Conservation (phyloP, 2,113 vertebrate genomes). For the Hyla sarda region DNA sequence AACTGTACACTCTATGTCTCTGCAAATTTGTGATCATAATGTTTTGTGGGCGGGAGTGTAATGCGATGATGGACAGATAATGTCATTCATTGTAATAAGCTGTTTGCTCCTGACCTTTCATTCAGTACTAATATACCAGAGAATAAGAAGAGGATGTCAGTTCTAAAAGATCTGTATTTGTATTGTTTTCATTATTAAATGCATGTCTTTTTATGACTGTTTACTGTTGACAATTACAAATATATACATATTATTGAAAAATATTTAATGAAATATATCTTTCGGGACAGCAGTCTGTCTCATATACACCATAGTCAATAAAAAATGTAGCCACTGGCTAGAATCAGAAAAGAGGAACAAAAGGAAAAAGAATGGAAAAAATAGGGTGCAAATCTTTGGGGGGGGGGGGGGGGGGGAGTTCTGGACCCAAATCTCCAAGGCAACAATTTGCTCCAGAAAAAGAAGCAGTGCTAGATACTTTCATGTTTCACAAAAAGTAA, state of each 20-base stretch:
- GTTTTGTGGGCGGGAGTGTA: constrained; percentile 37
- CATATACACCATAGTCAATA: background rate
- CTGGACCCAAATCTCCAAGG: too few species aligned
- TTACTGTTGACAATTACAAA: background rate
- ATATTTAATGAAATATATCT: background rate
- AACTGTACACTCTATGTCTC: constrained; percentile 13
- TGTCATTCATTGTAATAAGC: constrained; percentile 65
- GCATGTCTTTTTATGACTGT: background rate
- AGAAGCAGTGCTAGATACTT: too few species aligned
- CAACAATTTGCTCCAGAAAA: too few species aligned
- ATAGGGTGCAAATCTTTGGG: too few species aligned
- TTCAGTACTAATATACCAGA: constrained; percentile 4
- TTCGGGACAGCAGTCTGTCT: background rate
- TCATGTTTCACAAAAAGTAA: too few species aligned
- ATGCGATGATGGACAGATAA: constrained; percentile 64
- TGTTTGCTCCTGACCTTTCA: constrained; percentile 63
- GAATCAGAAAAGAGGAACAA: too few species aligned
- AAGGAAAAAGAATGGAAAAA: too few species aligned
- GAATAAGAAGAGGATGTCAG: constrained; percentile 35
- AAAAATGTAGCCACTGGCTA: background rate
- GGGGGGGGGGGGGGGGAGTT: too few species aligned
- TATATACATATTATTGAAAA: background rate
- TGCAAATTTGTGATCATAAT: constrained; percentile 21
- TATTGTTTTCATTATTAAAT: background rate
- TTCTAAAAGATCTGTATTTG: constrained; percentile 7